Evolutionary conservation across 2,797 vertebrate species (phyloP), one percentile per base, ranked within the genome.

Genomic region (Caiman crocodilus): DNA sequence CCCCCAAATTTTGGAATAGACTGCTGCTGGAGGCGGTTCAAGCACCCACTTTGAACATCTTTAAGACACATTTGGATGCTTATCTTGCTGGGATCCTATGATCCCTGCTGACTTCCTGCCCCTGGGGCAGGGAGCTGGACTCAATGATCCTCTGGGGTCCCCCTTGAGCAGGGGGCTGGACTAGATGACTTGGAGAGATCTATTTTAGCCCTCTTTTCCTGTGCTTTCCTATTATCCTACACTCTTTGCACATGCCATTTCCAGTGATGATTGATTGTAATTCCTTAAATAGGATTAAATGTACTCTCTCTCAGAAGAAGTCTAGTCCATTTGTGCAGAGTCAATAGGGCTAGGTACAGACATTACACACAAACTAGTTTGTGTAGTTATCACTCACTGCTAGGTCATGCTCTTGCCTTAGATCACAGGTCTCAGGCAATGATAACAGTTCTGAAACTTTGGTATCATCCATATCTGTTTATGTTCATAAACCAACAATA

Each of bases 221-320:
- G 8, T 42, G 42, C 42, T 42, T 42, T 42, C 42, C 42, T 42
- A 42, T 42, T 42, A 42, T 42, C 84, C 20, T 4, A 94, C 21
- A 7, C 9, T 92, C 57, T 90, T 77, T 91, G 50, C 84, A 61
- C 75, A 88, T 84, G 69, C 76, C 61, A 88, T 80, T 96, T 94
- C 76, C 83, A 88, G 85, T 42, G 42, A 42, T 42, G 42, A 42
- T 42, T 42, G 42, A 42, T 42, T 42, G 42, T 42, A 42, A 42
- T 42, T 42, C 42, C 42, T 9, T 42, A 42, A 7, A 42, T 42
- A 42, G 42, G 42, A 42, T 42, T 7, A 42, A 42, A 93, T 23
- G 42, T 59, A 88, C 30, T 35, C 90, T 79, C 79, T 95, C 85
- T 81, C 21, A 8, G 14, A 82, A 4, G 12, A 82, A 4, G 12